phyloP scores from a whole-genome alignment of 2,797 vertebrate species.

The Thalassophryne amazonica region DNA sequence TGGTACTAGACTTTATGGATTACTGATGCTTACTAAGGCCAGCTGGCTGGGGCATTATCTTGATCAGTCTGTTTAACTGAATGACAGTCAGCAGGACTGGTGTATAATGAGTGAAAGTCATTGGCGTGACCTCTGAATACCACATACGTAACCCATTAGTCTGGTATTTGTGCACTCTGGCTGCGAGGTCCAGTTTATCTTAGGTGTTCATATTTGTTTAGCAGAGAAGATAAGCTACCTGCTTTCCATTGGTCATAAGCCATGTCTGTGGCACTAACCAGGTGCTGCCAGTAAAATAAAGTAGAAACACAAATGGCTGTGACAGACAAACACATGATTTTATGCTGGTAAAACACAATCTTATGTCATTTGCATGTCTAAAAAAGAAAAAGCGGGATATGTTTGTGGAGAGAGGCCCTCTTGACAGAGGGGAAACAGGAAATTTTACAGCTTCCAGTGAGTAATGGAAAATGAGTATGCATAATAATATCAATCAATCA shows the following conservation, averaged over 20 bases:
- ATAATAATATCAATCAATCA: too few relatives aligned
- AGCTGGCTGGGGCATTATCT: conserved; percentile 71
- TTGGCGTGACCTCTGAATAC: conserved; percentile 70
- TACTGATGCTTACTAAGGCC: conserved; percentile 65
- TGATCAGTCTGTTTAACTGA: conserved; percentile 67
- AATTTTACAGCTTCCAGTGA: conserved; percentile 52
- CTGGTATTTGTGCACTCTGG: conserved; percentile 45
- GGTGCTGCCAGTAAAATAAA: conserved; percentile 25
- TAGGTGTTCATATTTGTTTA: conserved; percentile 44
- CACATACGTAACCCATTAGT: conserved; percentile 63
- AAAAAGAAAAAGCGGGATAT: conserved; percentile 60
- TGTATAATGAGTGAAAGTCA: conserved; percentile 69
- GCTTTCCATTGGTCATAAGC: conserved; percentile 30
- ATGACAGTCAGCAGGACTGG: conserved; percentile 65
- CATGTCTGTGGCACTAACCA: conserved; percentile 16
- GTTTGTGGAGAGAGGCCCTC: conserved; percentile 52
- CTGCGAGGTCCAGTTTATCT: conserved; percentile 42
- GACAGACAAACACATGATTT: conserved; percentile 26
- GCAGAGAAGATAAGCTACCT: conserved; percentile 46
- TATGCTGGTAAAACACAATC: conserved; percentile 18
- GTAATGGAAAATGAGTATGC: conserved; percentile 56
- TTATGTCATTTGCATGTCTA: conserved; percentile 58
- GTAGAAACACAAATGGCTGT: conserved; percentile 16
- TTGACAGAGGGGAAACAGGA: conserved; percentile 38
- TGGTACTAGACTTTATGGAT: conserved; percentile 63